Percentiles rank a stretch among this genome's conserved stretches.
These are phyloP conservation scores for Helobdella robusta DNA, from an alignment of 2,888 invertebrate genomes.

Conservation along the genomic window DNA sequence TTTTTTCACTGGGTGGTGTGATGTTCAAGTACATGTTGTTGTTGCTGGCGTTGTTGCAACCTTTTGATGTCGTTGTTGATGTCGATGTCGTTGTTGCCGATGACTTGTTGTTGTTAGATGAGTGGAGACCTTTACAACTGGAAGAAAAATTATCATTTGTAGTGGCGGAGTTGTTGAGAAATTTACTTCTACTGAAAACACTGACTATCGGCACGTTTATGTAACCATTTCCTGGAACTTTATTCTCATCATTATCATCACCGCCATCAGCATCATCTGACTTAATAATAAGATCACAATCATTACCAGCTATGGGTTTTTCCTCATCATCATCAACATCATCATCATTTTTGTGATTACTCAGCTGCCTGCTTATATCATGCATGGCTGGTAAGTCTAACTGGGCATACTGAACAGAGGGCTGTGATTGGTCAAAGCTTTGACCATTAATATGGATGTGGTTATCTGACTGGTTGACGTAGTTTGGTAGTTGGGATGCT, in stretches of 20 bases:
- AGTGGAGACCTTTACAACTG: no score
- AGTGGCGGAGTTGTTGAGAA: no score
- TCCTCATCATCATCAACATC: background rate
- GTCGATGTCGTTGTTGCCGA: background rate
- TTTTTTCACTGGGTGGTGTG: background rate
- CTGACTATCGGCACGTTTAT: background rate
- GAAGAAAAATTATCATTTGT: no score
- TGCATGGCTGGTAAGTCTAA: background rate
- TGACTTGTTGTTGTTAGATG: no score
- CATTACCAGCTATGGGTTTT: background rate
- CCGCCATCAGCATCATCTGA: no score
- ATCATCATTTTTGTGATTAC: background rate
- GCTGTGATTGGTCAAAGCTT: background rate
- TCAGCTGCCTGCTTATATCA: background rate
- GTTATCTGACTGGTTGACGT: conserved; percentile 1
- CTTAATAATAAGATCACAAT: no score
- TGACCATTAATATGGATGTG: background rate
- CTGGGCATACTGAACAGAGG: conserved; percentile 20
- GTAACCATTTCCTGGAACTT: no score
- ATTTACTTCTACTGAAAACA: no score
- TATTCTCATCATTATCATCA: no score
- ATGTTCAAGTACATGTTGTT: background rate
- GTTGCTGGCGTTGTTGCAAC: background rate
- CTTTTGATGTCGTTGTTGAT: background rate
- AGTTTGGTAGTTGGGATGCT: background rate